Percentiles rank a stretch among this genome's conserved stretches.
Evolutionary conservation across 2,113 vertebrate species (phyloP).

Genomic region (Melanerpes formicivorus): DNA sequence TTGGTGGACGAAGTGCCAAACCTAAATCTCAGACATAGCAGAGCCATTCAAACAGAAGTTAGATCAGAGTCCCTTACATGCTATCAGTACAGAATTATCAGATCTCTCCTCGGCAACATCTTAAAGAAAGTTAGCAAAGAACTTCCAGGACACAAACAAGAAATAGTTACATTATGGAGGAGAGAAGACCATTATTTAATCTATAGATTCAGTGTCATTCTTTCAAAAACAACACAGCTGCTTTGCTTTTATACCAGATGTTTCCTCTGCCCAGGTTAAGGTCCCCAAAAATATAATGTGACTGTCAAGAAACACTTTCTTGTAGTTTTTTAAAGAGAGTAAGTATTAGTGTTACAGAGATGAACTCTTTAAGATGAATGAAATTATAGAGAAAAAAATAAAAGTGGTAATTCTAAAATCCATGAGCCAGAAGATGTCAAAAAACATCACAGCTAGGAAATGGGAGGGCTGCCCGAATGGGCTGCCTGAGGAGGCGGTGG

Average conservation of each 20-base stretch:
- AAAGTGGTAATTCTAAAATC: neutral
- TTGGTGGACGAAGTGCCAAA: neutral
- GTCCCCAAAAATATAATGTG: neutral
- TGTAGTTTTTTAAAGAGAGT: neutral
- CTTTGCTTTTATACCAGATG: neutral
- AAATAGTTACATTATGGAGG: neutral
- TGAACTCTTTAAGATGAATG: neutral
- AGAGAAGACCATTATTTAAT: neutral
- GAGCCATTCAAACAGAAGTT: neutral
- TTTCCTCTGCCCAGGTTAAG: neutral
- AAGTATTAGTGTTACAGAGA: neutral
- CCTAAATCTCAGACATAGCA: neutral
- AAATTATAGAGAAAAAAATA: neutral
- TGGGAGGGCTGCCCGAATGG: no score
- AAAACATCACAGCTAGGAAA: neutral
- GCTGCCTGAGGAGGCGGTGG: no score
- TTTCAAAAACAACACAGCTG: neutral
- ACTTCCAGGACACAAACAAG: neutral
- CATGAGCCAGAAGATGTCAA: neutral
- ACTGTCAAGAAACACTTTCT: neutral
- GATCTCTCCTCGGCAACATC: neutral
- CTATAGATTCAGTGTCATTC: neutral
- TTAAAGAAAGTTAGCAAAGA: neutral
- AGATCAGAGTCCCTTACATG: neutral
- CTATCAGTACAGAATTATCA: neutral